Percentiles rank a stretch among this genome's conserved stretches.
Evolutionary conservation across 2,797 vertebrate species (phyloP).

Genomic region (Xenopus petersii): DNA sequence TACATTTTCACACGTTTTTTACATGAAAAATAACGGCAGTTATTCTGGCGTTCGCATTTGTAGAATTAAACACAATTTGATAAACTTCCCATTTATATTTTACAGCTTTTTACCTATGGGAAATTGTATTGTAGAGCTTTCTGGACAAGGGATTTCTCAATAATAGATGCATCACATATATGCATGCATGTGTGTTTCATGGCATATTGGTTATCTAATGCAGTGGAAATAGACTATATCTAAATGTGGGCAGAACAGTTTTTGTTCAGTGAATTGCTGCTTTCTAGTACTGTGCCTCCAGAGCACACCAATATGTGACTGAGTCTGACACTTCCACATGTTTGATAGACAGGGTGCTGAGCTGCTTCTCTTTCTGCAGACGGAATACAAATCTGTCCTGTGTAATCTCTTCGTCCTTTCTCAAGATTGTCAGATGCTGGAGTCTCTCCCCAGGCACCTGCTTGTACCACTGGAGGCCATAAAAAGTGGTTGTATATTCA

Average conservation of each 20-base stretch:
- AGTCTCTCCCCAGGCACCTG: constrained; percentile 12
- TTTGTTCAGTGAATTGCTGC: constrained; percentile 44
- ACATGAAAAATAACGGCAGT: too few relatives aligned
- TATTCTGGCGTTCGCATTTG: too few relatives aligned
- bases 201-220: too few relatives aligned
- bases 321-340: not conserved
- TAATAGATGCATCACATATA: too few relatives aligned
- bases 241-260: constrained; percentile 20
- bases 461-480: constrained; percentile 18
- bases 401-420: constrained; percentile 18
- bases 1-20: too few relatives aligned
- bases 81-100: too few relatives aligned
- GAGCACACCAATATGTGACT: not conserved
- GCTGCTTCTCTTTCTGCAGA: constrained; percentile 27
- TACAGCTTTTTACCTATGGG: too few relatives aligned
- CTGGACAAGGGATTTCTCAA: too few relatives aligned
- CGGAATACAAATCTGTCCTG: constrained; percentile 18
- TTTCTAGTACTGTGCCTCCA: constrained; percentile 34
- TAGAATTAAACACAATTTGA: too few relatives aligned
- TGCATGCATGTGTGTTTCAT: too few relatives aligned
- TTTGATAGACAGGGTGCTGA: constrained; percentile 14
- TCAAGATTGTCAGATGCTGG: constrained; percentile 17
- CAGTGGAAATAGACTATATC: too few relatives aligned
- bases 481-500: not conserved
- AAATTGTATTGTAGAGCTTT: too few relatives aligned